Conservation (phyloP, 64 coral and sea anemone species). For the Porites lutea region DNA sequence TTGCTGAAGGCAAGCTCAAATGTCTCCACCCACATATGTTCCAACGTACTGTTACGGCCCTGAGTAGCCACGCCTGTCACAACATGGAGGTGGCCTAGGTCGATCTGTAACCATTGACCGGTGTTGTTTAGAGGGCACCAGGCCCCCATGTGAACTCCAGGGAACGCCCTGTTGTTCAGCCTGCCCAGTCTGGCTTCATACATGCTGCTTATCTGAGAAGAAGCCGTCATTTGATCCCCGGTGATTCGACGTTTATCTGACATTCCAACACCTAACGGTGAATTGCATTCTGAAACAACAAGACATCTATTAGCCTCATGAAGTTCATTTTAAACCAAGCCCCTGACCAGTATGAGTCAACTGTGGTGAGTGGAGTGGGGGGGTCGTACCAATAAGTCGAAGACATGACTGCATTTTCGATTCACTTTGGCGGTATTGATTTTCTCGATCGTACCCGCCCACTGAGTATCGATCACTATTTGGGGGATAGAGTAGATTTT, state of each 20-base stretch:
- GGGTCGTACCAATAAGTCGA: too few relatives aligned
- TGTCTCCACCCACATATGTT: slow-evolving; percentile 42
- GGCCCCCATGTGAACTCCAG: slow-evolving; percentile 8
- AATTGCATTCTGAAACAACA: slow-evolving; percentile 55
- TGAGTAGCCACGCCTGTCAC: slow-evolving; percentile 68
- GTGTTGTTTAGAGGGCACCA: slow-evolving; percentile 69
- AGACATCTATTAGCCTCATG: too few relatives aligned
- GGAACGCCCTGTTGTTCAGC: slow-evolving; percentile 22
- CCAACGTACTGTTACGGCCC: slow-evolving; percentile 40
- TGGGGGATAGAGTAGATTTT: too few relatives aligned
- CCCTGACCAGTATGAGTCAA: too few relatives aligned
- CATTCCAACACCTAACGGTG: slow-evolving; percentile 32
- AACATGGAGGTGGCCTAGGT: slow-evolving; percentile 56
- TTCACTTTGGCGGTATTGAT: too few relatives aligned
- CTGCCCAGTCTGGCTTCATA: slow-evolving; percentile 40
- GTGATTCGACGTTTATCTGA: slow-evolving; percentile 7
- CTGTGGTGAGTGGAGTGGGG: too few relatives aligned
- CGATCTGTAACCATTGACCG: slow-evolving; percentile 71
- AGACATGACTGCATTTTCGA: too few relatives aligned
- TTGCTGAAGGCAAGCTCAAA: slow-evolving; percentile 60
- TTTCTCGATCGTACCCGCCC: too few relatives aligned
- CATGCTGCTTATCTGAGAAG: slow-evolving; percentile 48
- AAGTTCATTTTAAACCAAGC: background rate
- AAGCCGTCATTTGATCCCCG: slow-evolving; percentile 36
- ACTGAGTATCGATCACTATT: too few relatives aligned